Conservation (phyloP, 2,797 vertebrate species). For the Neosilurus hyrtlii region DNA sequence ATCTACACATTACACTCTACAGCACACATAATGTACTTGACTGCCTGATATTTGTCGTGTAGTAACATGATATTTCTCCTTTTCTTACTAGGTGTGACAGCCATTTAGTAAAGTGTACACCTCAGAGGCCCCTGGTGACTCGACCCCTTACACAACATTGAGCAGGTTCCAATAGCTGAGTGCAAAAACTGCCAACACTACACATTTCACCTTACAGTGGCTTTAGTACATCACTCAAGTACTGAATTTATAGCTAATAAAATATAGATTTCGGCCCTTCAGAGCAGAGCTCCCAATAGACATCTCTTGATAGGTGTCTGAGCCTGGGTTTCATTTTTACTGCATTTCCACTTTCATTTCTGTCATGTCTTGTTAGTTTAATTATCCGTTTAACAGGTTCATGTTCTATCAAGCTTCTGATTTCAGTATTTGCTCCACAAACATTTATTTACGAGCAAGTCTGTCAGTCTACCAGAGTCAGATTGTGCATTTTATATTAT, state of each 20-base stretch:
- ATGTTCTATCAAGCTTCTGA: too few relatives aligned
- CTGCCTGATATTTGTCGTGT: not conserved
- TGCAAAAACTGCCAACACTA: not conserved
- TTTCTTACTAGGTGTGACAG: not conserved
- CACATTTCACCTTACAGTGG: not conserved
- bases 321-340: too few relatives aligned
- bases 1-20: not conserved
- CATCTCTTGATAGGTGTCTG: too few relatives aligned
- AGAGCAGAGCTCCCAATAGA: too few relatives aligned
- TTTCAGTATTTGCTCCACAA: too few relatives aligned
- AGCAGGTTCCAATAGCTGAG: not conserved
- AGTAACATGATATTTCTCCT: not conserved
- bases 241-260: not conserved
- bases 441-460: too few relatives aligned
- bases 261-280: too few relatives aligned
- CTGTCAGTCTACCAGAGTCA: too few relatives aligned
- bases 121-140: not conserved
- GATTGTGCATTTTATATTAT: too few relatives aligned
- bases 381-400: too few relatives aligned
- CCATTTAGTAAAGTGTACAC: not conserved
- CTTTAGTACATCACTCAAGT: not conserved
- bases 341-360: too few relatives aligned
- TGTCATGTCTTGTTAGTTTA: too few relatives aligned
- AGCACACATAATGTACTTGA: not conserved
- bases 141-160: not conserved